Evolutionary conservation across 2,797 vertebrate genomes (phyloP), one percentile per base, ranked within the genome.

Genomic region (Parotocinclus haroldoi): DNA sequence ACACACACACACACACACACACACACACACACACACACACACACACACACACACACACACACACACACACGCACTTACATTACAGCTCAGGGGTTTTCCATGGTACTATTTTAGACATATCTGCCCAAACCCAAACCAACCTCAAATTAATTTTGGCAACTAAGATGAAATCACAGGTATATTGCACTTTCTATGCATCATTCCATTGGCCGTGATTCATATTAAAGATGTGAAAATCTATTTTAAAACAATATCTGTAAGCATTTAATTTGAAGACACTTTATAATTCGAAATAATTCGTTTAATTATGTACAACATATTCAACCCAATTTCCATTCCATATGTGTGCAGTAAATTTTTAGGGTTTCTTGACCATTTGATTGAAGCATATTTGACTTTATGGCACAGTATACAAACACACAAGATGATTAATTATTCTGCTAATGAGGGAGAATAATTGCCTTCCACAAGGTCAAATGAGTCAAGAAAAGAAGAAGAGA

Each of bases 241-340:
- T 87, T 91, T 91, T 89, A 84, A 85, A 86, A 88, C 80, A 84
- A 84, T 86, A 90, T 91, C 90, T 81, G 82, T 90, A 93, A 92
- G 88, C 93, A 90, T 93, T 93, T 92, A 88, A 92, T 92, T 92
- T 94, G 89, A 90, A 92, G 83, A 82, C 83, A 91, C 90, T 88
- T 85, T 85, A 87, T 84, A 89, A 83, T 84, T 86, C 52, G 14
- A 65, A 65, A 45, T 65, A 65, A 55, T 65, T 65, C 63, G 88
- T 87, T 89, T 92, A 91, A 94, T 96, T 93, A 95, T 87, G 86
- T 79, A 86, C 84, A 92, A 92, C 92, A 92, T 93, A 93, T 92
- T 91, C 81, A 83, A 83, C 66, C 78, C 84, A 87, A 82, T 83
- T 85, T 91, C 88, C 76, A 85, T 86, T 90, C 83, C 88, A 88